Evolutionary conservation across 37 sponge, comb jelly and placozoan species (phyloP).

Genomic region (Ephydatia muelleri): DNA sequence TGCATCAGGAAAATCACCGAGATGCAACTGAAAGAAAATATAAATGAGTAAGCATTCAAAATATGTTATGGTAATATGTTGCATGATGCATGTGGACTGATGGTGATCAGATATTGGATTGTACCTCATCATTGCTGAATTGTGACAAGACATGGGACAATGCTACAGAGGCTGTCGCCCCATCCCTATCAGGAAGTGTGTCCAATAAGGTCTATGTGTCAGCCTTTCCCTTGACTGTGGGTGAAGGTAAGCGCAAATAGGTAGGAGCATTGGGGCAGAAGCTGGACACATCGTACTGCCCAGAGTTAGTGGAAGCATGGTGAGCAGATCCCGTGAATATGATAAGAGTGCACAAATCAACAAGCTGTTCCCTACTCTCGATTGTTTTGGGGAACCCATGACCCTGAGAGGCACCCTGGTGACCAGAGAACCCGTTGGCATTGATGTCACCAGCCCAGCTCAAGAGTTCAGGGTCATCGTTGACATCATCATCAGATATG

Average conservation of each 20-base stretch:
- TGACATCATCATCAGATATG: conserved; percentile 43
- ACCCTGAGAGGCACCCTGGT: conserved; percentile 6
- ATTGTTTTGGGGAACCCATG: conserved; percentile 59
- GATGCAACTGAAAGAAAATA: too few relatives aligned
- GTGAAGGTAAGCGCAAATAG: conserved; percentile 34
- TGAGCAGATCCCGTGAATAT: conserved; percentile 70
- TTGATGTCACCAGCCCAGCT: conserved; percentile 47
- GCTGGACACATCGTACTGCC: conserved; percentile 56
- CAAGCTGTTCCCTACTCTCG: conserved; percentile 44
- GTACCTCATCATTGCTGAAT: conserved; percentile 33
- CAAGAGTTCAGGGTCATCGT: conserved; percentile 49
- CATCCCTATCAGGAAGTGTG: conserved; percentile 30
- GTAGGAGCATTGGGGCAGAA: conserved; percentile 65
- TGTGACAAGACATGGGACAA: conserved; percentile 2
- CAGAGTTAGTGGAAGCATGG: conserved; percentile 71
- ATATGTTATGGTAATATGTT: too few relatives aligned
- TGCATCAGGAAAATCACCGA: too few relatives aligned
- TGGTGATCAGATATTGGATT: too few relatives aligned
- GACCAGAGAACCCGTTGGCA: conserved; percentile 31
- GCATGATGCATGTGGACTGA: too few relatives aligned
- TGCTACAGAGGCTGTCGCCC: neutral
- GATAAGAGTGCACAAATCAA: conserved; percentile 58
- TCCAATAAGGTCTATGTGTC: conserved; percentile 33
- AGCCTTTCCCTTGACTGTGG: conserved; percentile 31
- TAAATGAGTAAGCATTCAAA: too few relatives aligned